Evolutionary conservation across 2,113 vertebrate species (phyloP).

Genomic region (Hyperoodon ampullatus): DNA sequence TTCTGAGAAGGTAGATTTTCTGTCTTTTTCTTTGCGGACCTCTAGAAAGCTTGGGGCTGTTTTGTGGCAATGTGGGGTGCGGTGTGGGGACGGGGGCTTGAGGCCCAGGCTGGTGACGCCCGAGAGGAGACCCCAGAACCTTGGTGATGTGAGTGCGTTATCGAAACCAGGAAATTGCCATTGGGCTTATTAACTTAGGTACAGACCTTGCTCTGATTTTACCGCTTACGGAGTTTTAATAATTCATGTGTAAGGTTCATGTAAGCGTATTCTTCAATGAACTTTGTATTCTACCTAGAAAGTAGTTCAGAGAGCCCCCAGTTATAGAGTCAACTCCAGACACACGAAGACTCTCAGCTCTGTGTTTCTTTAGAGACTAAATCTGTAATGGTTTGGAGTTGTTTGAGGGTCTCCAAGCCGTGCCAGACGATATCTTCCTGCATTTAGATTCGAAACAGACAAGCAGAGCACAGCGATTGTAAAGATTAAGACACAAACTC

Average conservation of each 20-base stretch:
- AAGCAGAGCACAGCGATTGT: background rate
- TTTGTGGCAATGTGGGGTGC: background rate
- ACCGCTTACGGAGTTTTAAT: background rate
- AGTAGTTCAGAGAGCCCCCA: background rate
- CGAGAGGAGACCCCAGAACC: background rate
- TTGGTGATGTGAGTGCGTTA: background rate
- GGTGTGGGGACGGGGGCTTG: too few species aligned
- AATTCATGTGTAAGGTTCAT: background rate
- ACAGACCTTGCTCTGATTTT: background rate
- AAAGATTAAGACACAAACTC: background rate
- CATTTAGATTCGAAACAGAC: background rate
- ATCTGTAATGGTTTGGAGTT: background rate
- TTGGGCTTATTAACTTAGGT: too few species aligned
- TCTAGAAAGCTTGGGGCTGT: background rate
- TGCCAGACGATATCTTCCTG: background rate
- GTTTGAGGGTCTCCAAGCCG: background rate
- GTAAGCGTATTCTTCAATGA: background rate
- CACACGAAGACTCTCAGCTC: background rate
- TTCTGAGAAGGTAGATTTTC: background rate
- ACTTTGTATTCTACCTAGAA: background rate
- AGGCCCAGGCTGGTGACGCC: background rate
- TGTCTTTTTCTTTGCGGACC: background rate
- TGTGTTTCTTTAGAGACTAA: background rate
- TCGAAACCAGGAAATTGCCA: rapidly evolving
- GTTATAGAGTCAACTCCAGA: background rate